Percentiles rank a stretch among this genome's conserved stretches.
These are phyloP conservation scores for Reticulitermes speratus DNA, from an alignment of 1,140 invertebrate species.

Conservation along the genomic window DNA sequence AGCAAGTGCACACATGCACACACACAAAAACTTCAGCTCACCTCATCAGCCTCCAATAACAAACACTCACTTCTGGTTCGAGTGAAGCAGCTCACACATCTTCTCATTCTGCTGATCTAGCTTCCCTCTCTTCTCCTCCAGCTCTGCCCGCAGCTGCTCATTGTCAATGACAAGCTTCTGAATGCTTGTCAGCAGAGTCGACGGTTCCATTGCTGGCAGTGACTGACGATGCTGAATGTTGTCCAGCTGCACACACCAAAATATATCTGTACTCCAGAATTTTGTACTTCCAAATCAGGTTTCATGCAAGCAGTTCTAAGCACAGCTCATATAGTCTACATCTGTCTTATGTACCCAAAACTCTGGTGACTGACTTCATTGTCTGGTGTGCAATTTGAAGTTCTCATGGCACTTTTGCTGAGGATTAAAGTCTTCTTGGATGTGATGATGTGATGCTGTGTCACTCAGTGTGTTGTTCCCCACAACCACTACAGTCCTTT, in stretches of 20 bases:
- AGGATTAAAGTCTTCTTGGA: too few relatives aligned
- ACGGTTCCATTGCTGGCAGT: slow-evolving; percentile 11
- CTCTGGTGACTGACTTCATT: too few relatives aligned
- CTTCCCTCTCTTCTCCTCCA: slow-evolving; percentile 29
- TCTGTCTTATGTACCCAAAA: too few relatives aligned
- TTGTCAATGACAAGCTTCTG: slow-evolving; percentile 31
- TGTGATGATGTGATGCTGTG: too few relatives aligned
- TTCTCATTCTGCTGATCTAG: slow-evolving; percentile 33
- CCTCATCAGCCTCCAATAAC: neutral
- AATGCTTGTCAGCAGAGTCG: slow-evolving; percentile 26
- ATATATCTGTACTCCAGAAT: neutral
- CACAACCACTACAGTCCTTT: too few relatives aligned
- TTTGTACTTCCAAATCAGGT: too few relatives aligned
- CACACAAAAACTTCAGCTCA: neutral
- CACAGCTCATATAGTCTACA: too few relatives aligned
- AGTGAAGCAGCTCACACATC: slow-evolving; percentile 27
- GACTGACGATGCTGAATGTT: neutral
- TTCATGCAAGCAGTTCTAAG: too few relatives aligned
- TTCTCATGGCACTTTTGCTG: too few relatives aligned
- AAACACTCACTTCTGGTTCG: slow-evolving; percentile 29
- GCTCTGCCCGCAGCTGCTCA: slow-evolving; percentile 26
- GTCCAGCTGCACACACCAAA: neutral
- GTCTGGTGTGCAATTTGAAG: too few relatives aligned
- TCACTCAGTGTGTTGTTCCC: too few relatives aligned
- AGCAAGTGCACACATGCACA: too few relatives aligned